A percentile compares a stretch with the other conserved stretches of the same genome.
phyloP scores from a whole-genome alignment of 2,797 vertebrate species.

The Numenius phaeopus region DNA sequence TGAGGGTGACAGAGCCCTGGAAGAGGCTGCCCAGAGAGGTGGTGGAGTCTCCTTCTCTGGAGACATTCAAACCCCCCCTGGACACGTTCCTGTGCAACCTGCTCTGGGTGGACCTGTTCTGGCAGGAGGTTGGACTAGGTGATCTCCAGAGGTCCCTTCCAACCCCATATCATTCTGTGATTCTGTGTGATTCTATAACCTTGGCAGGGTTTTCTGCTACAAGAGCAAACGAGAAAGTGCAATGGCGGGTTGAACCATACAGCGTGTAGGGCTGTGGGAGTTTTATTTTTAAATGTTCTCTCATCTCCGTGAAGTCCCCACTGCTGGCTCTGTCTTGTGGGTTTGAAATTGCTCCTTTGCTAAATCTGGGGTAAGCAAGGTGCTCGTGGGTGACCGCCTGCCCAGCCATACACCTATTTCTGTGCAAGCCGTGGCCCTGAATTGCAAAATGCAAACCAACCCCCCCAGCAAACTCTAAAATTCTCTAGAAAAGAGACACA shows the following conservation, averaged over 20 bases:
- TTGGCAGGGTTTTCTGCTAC: not conserved
- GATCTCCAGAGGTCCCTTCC: too few species aligned
- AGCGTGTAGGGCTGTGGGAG: not conserved
- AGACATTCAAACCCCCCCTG: too few species aligned
- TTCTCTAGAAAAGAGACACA: not conserved
- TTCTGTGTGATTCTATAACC: too few species aligned
- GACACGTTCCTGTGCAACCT: too few species aligned
- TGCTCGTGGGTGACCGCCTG: fast-evolving
- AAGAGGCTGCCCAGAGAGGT: too few species aligned
- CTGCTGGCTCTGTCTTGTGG: not conserved
- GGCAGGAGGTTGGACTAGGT: too few species aligned
- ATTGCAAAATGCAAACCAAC: not conserved
- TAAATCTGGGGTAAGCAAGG: not conserved
- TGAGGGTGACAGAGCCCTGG: too few species aligned
- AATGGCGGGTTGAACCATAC: not conserved
- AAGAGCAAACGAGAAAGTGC: not conserved
- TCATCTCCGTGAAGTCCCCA: not conserved
- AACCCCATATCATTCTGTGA: too few species aligned
- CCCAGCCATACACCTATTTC: fast-evolving
- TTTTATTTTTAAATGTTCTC: not conserved
- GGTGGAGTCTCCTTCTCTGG: too few species aligned
- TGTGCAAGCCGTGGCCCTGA: not conserved
- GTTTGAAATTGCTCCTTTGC: not conserved
- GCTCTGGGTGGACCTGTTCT: too few species aligned
- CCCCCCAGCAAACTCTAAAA: not conserved